Conservation (phyloP, 1,140 invertebrate genomes). For the Tribolium castaneum region DNA sequence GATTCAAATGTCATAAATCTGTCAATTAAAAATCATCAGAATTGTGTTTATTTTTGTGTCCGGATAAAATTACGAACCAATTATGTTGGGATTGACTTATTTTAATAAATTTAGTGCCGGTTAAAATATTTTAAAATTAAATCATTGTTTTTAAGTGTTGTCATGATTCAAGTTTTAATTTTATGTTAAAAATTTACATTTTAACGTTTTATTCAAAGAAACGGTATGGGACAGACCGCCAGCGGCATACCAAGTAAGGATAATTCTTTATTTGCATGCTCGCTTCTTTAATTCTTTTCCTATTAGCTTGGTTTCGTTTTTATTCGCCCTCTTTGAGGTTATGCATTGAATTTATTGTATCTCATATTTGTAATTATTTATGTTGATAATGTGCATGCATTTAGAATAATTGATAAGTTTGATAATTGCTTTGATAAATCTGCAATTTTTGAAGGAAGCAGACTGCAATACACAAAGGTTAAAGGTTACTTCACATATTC, state of each 20-base stretch:
- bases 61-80: neutral
- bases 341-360: conserved; percentile 1
- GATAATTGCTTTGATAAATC: neutral
- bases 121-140: neutral
- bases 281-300: neutral
- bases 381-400: neutral
- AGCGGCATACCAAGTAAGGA: conserved; percentile 54
- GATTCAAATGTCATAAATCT: conserved; percentile 23
- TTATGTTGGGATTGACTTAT: neutral
- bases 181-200: conserved; percentile 17
- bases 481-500: conserved; percentile 5
- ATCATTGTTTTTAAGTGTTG: conserved; percentile 17
- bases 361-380: neutral
- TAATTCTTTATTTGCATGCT: conserved; percentile 3
- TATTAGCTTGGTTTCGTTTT: conserved; percentile 2
- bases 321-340: conserved; percentile 3
- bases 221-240: conserved; percentile 50
- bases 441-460: neutral
- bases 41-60: conserved; percentile 20
- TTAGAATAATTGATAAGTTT: conserved; percentile 18
- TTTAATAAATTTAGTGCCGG: neutral
- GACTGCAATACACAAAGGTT: neutral
- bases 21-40: conserved; percentile 22
- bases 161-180: conserved; percentile 5
- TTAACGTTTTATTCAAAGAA: conserved; percentile 27